Evolutionary conservation across 1,140 invertebrate genomes (phyloP).

Genomic region (Zaprionus ghesquierei): DNA sequence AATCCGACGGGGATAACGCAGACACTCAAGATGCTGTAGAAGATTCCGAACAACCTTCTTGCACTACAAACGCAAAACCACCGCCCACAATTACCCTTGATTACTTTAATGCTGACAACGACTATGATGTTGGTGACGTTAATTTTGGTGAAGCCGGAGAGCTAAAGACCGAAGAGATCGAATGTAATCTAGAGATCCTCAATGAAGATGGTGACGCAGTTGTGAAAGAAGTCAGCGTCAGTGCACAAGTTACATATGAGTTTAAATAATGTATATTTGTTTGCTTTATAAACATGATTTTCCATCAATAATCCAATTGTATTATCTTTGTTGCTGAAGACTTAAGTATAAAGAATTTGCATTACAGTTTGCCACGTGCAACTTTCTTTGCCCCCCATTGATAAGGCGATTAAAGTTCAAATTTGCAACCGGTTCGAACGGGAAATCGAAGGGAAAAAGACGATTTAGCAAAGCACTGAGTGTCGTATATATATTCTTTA

Average conservation of each 20-base stretch:
- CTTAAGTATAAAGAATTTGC: background rate
- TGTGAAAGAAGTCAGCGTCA: conserved; percentile 61
- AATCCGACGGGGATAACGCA: background rate
- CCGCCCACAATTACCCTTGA: conserved; percentile 30
- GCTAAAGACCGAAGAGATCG: conserved; percentile 59
- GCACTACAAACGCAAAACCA: background rate
- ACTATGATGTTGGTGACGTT: background rate
- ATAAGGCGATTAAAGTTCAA: conserved; percentile 38
- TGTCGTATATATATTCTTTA: conserved; percentile 31
- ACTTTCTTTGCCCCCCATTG: conserved; percentile 12
- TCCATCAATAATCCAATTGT: background rate
- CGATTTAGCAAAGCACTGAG: conserved; percentile 35
- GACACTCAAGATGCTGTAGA: background rate
- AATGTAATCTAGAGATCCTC: conserved; percentile 66
- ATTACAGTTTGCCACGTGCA: conserved; percentile 6
- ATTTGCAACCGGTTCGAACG: conserved; percentile 35
- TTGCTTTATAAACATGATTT: background rate
- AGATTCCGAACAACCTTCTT: background rate
- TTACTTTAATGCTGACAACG: conserved; percentile 51
- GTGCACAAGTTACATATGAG: conserved; percentile 56
- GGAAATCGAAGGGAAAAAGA: conserved; percentile 1
- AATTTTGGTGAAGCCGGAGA: background rate
- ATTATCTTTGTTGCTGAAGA: background rate
- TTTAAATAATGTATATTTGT: conserved; percentile 8
- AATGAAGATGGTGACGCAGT: conserved; percentile 56